phyloP scores from a whole-genome alignment of 2,888 invertebrate species.

The Pelosia muscerda region DNA sequence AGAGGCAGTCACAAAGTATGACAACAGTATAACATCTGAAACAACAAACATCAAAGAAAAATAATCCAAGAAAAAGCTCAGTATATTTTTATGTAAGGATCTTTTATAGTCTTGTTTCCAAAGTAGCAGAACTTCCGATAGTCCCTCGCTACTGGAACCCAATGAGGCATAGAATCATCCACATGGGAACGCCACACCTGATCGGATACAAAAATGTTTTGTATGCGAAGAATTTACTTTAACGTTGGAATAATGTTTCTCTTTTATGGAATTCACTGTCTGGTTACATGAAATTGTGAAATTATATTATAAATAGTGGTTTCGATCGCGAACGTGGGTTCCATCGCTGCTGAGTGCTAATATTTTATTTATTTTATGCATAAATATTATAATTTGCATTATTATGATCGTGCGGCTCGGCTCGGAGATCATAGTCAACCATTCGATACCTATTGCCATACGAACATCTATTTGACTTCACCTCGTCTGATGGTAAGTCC shows the following conservation, averaged over 20 bases:
- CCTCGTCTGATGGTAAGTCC: no score
- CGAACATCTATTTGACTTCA: no score
- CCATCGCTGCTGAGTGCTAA: no score
- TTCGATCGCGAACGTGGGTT: background rate
- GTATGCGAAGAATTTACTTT: constrained; percentile 41
- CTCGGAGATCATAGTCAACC: no score
- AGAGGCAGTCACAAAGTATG: no score
- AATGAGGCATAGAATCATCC: constrained; percentile 51
- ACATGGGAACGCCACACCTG: constrained; percentile 48
- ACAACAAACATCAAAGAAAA: constrained; percentile 21
- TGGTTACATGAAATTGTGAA: constrained; percentile 14
- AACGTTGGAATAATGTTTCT: constrained; percentile 30
- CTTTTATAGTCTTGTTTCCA: constrained; percentile 36
- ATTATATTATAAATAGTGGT: background rate
- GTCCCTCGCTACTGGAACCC: constrained; percentile 39
- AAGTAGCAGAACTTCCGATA: constrained; percentile 36
- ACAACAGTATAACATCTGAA: constrained; percentile 5
- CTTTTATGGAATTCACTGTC: constrained; percentile 25
- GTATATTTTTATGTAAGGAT: constrained; percentile 24
- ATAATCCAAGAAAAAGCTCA: constrained; percentile 19
- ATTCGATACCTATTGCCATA: no score
- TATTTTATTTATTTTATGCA: no score
- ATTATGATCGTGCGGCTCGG: no score
- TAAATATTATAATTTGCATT: no score
- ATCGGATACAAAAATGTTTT: constrained; percentile 47